phyloP scores from a whole-genome alignment of 2,113 vertebrate genomes.

The Myotis lucifugus region DNA sequence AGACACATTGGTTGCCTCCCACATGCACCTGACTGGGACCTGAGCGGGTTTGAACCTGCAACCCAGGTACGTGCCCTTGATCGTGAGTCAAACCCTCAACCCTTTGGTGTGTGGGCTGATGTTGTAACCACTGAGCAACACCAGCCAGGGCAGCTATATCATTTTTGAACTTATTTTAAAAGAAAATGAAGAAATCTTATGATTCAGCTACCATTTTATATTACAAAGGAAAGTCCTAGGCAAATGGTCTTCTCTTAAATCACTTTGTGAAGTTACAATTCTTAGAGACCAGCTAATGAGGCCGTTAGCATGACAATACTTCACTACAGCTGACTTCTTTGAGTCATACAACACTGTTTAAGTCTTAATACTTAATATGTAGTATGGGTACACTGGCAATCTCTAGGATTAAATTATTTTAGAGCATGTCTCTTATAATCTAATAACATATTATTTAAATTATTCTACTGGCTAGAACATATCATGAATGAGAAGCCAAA shows the following conservation, averaged over 20 bases:
- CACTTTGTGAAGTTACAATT: slow-evolving; percentile 1
- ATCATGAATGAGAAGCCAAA: background rate
- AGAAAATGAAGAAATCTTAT: background rate
- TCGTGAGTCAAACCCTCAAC: too few relatives aligned
- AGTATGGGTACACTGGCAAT: background rate
- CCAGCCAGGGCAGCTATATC: background rate
- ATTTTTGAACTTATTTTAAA: slow-evolving; percentile 19
- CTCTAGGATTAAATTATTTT: background rate
- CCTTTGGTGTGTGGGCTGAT: too few relatives aligned
- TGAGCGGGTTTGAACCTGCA: too few relatives aligned
- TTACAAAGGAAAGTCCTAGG: background rate
- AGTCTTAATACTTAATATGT: background rate
- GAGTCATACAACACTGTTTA: background rate
- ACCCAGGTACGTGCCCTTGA: too few relatives aligned
- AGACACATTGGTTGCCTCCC: too few relatives aligned
- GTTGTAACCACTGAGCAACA: too few relatives aligned
- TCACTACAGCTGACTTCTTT: background rate
- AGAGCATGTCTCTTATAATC: background rate
- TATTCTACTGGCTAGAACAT: background rate
- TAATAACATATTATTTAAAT: background rate
- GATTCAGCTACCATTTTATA: slow-evolving; percentile 2
- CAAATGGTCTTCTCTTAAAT: background rate
- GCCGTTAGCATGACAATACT: background rate
- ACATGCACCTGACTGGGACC: too few relatives aligned
- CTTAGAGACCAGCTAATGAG: background rate